Conservation (phyloP, 2,888 invertebrate genomes). For the Sphaeridia pumilis region DNA sequence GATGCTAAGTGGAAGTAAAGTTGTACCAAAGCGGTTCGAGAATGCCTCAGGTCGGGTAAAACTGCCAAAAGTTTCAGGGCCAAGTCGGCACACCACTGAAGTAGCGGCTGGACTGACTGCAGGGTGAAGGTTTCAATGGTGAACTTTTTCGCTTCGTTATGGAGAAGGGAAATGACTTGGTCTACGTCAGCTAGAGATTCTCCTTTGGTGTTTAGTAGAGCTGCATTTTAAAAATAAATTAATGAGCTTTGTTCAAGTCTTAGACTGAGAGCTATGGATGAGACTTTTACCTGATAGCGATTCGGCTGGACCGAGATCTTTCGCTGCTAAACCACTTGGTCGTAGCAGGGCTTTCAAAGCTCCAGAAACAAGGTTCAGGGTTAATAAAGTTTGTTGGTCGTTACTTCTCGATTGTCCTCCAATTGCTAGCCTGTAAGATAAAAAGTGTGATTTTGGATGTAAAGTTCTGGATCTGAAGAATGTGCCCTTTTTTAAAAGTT, state of each 20-base stretch:
- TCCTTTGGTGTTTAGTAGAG: slow-evolving; percentile 31
- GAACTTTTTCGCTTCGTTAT: slow-evolving; percentile 75
- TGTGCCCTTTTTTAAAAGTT: background rate
- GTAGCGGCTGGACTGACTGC: slow-evolving; percentile 74
- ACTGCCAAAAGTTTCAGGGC: slow-evolving; percentile 69
- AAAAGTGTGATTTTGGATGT: slow-evolving; percentile 6
- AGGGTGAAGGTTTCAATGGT: slow-evolving; percentile 68
- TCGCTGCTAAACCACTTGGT: slow-evolving; percentile 59
- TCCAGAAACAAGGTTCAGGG: slow-evolving; percentile 65
- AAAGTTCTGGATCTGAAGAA: background rate
- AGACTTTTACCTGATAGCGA: slow-evolving; percentile 58
- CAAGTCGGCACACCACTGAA: slow-evolving; percentile 83
- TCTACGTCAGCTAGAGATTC: slow-evolving; percentile 67
- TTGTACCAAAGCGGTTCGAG: slow-evolving; percentile 35
- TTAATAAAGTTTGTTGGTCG: slow-evolving; percentile 66
- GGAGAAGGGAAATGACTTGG: slow-evolving; percentile 57
- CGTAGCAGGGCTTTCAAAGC: slow-evolving; percentile 67
- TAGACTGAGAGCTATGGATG: too few relatives aligned
- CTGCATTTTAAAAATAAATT: slow-evolving; percentile 18
- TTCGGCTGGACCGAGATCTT: slow-evolving; percentile 74
- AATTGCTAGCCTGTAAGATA: slow-evolving; percentile 46
- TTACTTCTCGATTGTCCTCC: slow-evolving; percentile 61
- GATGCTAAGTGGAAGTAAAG: too few relatives aligned
- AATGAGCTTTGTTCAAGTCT: too few relatives aligned
- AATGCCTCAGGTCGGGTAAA: slow-evolving; percentile 53